These are phyloP conservation scores for Lates calcarifer DNA, from an alignment of 2,113 vertebrate genomes.

Conservation along the genomic window DNA sequence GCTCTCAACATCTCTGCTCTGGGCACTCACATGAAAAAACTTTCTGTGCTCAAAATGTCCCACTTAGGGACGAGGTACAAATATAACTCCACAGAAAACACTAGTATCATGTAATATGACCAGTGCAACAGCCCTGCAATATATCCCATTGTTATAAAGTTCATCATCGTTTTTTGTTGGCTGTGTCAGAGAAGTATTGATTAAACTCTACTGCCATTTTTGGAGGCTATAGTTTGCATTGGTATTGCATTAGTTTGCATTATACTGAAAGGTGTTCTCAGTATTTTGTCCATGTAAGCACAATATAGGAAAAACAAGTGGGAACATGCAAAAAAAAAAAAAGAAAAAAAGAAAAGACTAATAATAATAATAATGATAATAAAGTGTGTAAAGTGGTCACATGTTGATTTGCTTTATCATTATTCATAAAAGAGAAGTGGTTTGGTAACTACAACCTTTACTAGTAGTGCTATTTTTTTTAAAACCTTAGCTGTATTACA, in stretches of 20 bases:
- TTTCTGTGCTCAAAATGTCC: no score
- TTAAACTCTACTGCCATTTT: not conserved
- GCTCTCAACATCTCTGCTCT: not conserved
- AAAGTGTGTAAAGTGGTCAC: not conserved
- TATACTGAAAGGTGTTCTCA: not conserved
- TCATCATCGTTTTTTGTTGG: not conserved
- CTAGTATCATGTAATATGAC: not conserved
- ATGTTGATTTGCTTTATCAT: not conserved
- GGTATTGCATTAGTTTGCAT: not conserved
- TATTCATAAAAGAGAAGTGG: not conserved
- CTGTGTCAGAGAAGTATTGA: not conserved
- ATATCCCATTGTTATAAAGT: not conserved
- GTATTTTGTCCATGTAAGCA: not conserved
- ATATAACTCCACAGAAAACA: not conserved
- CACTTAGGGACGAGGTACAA: no score
- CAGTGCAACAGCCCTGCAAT: not conserved
- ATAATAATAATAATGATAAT: no score
- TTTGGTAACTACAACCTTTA: not conserved
- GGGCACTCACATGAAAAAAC: no score
- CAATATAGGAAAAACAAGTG: not conserved
- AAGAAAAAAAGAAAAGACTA: no score
- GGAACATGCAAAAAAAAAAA: not conserved
- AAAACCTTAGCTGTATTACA: not conserved
- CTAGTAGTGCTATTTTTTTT: not conserved
- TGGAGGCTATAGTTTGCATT: not conserved